A percentile compares a stretch with the other conserved stretches of the same genome.
These are phyloP conservation scores for Neria commutata DNA, from an alignment of 2,888 invertebrate species.

Conservation along the genomic window DNA sequence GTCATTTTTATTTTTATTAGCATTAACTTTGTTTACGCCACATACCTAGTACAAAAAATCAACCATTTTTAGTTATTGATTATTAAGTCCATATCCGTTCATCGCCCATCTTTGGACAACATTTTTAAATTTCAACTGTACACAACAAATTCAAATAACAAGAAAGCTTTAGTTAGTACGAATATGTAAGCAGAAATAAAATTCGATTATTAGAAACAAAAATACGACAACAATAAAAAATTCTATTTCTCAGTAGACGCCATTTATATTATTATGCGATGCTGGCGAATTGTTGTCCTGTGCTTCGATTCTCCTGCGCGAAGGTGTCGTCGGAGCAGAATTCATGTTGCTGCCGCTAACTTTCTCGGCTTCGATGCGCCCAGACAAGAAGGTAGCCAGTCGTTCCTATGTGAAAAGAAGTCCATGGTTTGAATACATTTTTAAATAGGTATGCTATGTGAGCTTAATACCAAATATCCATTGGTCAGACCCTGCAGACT, in stretches of 20 bases:
- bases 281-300: conserved; percentile 49
- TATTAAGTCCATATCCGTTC: too few species aligned
- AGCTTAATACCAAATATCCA: conserved; percentile 47
- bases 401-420: conserved; percentile 69
- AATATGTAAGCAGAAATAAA: conserved; percentile 50
- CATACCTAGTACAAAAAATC: too few species aligned
- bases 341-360: conserved; percentile 59
- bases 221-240: conserved; percentile 52
- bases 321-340: conserved; percentile 61
- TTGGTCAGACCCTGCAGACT: conserved; percentile 52
- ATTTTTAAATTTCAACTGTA: too few species aligned
- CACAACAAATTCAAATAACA: too few species aligned
- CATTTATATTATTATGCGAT: conserved; percentile 60
- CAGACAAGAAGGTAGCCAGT: conserved; percentile 70
- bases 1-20: too few species aligned
- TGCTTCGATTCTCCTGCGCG: conserved; percentile 58
- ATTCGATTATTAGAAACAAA: conserved; percentile 54
- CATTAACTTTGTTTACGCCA: too few species aligned
- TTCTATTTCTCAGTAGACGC: conserved; percentile 58
- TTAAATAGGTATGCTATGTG: not conserved
- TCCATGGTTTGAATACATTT: not conserved
- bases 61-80: too few species aligned
- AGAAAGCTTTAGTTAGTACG: conserved; percentile 44
- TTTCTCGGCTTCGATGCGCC: conserved; percentile 70
- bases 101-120: too few species aligned